Conservation (phyloP, 2,113 vertebrate genomes). For the Bambusicola thoracicus region DNA sequence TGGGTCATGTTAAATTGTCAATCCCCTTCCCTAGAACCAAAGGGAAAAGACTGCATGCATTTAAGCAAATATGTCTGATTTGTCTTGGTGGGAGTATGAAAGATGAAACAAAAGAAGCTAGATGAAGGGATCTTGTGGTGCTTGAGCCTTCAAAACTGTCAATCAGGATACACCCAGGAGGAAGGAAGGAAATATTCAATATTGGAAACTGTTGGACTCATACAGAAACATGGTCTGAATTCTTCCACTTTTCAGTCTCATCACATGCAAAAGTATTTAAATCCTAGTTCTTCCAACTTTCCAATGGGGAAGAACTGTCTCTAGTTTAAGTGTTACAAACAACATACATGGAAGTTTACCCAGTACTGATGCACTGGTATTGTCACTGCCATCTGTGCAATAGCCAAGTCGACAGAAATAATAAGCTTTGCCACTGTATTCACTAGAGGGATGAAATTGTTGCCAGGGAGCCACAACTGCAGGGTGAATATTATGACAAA, state of each 20-base stretch:
- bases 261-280: background rate
- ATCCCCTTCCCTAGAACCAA: background rate
- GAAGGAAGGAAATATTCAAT: background rate
- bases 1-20: background rate
- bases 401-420: background rate
- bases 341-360: background rate
- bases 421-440: background rate
- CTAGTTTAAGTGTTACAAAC: fast-evolving
- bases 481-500: background rate
- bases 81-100: background rate
- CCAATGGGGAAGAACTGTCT: fast-evolving
- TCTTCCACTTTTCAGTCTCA: background rate
- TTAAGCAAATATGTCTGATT: background rate
- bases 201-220: background rate
- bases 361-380: background rate
- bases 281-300: background rate
- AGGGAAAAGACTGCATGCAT: background rate
- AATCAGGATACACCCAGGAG: background rate
- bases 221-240: background rate
- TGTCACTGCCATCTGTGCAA: background rate
- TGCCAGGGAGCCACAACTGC: background rate
- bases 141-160: background rate
- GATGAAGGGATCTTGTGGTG: background rate
- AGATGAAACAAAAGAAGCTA: background rate
- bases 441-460: background rate